These are phyloP conservation scores for Drosophila saltans DNA, from an alignment of 1,140 invertebrate species.

Conservation along the genomic window DNA sequence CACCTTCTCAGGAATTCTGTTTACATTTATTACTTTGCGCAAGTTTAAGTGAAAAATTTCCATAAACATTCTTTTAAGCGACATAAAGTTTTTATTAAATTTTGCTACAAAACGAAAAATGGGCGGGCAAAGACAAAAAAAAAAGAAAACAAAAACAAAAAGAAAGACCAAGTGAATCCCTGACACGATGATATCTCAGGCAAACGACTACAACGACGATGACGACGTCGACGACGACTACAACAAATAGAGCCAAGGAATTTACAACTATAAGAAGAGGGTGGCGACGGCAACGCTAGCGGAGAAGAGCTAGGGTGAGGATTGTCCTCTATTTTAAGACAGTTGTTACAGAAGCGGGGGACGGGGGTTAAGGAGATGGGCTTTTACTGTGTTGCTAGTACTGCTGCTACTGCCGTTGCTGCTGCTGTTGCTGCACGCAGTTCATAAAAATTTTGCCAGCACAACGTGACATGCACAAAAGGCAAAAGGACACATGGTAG, in stretches of 20 bases:
- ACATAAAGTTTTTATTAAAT: conserved; percentile 83
- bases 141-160: conserved; percentile 3
- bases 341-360: conserved; percentile 31
- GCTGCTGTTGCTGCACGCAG: conserved; percentile 62
- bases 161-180: conserved; percentile 34
- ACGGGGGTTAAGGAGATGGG: conserved; percentile 20
- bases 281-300: background rate
- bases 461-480: conserved; percentile 78
- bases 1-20: conserved; percentile 82
- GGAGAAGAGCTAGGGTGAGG: conserved; percentile 27
- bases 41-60: conserved; percentile 83
- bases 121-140: no score
- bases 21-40: conserved; percentile 83
- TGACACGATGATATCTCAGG: conserved; percentile 59
- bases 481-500: conserved; percentile 70
- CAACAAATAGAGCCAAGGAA: conserved; percentile 78
- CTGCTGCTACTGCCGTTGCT: conserved; percentile 39
- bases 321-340: conserved; percentile 46
- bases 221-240: conserved; percentile 46
- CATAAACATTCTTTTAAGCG: conserved; percentile 83
- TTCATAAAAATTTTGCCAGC: conserved; percentile 81
- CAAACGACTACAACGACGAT: conserved; percentile 31
- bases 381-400: conserved; percentile 13
- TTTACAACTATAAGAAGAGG: conserved; percentile 65
- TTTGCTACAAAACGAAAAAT: conserved; percentile 67